phyloP scores from a whole-genome alignment of 2,888 invertebrate genomes.

The Hemistola chrysoprasaria region DNA sequence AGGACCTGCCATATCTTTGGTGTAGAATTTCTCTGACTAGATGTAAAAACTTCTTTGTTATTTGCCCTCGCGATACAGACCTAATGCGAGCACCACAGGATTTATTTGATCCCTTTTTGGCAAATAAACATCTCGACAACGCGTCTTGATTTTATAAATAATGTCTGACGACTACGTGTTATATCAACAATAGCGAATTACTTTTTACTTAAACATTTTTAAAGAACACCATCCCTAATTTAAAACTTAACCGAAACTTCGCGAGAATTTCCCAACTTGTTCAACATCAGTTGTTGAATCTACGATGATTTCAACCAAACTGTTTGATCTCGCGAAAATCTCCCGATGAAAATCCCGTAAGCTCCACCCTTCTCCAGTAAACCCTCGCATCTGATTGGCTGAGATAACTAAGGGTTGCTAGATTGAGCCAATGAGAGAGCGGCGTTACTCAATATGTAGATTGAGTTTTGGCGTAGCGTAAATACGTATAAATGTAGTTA shows the following conservation, averaged over 20 bases:
- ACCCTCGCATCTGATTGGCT: conserved; percentile 57
- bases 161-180: no score
- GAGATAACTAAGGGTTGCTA: conserved; percentile 63
- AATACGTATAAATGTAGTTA: conserved; percentile 70
- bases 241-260: conserved; percentile 44
- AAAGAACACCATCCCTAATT: conserved; percentile 8
- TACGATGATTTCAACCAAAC: conserved; percentile 52
- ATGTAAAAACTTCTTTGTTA: no score
- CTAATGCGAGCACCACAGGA: no score
- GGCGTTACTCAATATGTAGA: conserved; percentile 69
- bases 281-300: conserved; percentile 40
- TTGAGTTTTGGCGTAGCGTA: conserved; percentile 73
- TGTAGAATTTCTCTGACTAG: neutral
- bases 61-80: no score
- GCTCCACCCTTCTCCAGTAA: conserved; percentile 69
- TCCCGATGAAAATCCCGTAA: conserved; percentile 64
- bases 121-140: neutral
- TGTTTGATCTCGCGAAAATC: conserved; percentile 65
- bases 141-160: neutral
- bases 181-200: no score
- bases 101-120: no score
- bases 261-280: conserved; percentile 35
- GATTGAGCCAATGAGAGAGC: conserved; percentile 57
- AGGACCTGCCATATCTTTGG: conserved; percentile 89
- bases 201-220: conserved; percentile 2